phyloP scores from a whole-genome alignment of 2,888 invertebrate genomes.

The Leistus spinibarbis region DNA sequence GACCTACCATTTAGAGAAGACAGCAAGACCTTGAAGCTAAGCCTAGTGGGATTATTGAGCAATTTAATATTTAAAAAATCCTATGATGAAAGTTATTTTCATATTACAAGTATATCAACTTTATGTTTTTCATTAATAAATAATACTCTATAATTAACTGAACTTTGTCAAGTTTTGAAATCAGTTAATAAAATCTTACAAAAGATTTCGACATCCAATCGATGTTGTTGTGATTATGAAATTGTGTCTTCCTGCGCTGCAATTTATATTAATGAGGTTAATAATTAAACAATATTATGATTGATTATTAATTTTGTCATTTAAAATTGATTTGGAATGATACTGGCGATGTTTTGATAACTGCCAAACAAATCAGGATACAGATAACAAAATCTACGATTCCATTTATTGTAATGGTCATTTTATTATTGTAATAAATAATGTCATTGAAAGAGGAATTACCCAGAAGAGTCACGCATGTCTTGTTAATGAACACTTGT shows the following conservation, averaged over 20 bases:
- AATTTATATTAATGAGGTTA: not conserved
- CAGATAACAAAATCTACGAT: no score
- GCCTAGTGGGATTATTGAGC: conserved; percentile 5
- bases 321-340: not conserved
- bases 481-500: no score
- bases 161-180: no score
- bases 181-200: no score
- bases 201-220: not conserved
- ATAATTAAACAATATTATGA: not conserved
- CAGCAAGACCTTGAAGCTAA: conserved; percentile 16
- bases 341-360: not conserved
- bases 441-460: no score
- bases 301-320: not conserved
- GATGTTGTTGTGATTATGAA: not conserved
- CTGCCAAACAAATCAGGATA: no score
- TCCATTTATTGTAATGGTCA: no score
- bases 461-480: no score
- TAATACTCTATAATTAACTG: no score
- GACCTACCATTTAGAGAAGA: conserved; percentile 23
- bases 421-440: no score
- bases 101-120: not conserved
- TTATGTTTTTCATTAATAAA: no score
- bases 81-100: not conserved
- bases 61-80: not conserved
- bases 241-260: not conserved